Conservation (phyloP, 2,888 invertebrate genomes). For the Aleiodes alternator region DNA sequence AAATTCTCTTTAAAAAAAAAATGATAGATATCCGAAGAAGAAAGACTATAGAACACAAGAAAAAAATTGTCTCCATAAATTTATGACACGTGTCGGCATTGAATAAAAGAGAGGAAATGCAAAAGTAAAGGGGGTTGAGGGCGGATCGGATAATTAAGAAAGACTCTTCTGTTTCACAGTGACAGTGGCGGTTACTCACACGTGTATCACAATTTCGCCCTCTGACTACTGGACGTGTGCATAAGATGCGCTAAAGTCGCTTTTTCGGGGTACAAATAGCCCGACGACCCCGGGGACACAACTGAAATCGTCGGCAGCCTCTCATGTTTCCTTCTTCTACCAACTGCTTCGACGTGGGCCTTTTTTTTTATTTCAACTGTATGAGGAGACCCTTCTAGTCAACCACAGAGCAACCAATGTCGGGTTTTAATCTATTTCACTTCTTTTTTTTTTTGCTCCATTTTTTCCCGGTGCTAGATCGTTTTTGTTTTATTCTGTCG, state of each 20-base stretch:
- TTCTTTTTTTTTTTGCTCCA: constrained; percentile 51
- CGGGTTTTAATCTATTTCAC: constrained; percentile 64
- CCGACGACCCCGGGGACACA: constrained; percentile 58
- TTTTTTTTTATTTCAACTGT: constrained; percentile 60
- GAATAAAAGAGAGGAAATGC: constrained; percentile 46
- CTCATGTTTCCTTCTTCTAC: constrained; percentile 61
- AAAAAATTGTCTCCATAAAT: constrained; percentile 40
- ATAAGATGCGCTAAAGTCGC: constrained; percentile 26
- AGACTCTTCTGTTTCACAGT: constrained; percentile 22
- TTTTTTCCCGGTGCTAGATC: constrained; percentile 28
- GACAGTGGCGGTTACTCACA: constrained; percentile 15
- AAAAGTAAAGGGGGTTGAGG: constrained; percentile 47
- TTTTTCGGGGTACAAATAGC: constrained; percentile 70
- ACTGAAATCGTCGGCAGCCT: constrained; percentile 59
- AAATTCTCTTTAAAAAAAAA: neutral
- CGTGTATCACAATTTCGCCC: constrained; percentile 27
- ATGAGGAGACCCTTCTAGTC: constrained; percentile 60
- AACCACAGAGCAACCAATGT: constrained; percentile 53
- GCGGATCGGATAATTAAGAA: constrained; percentile 55
- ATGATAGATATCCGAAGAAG: neutral
- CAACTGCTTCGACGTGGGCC: constrained; percentile 69
- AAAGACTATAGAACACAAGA: neutral
- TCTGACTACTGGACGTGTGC: neutral
- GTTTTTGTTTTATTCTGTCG: constrained; percentile 24
- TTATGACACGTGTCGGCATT: constrained; percentile 36